These are phyloP conservation scores for Chloebia gouldiae DNA, from an alignment of 2,113 vertebrate species.

Conservation along the genomic window DNA sequence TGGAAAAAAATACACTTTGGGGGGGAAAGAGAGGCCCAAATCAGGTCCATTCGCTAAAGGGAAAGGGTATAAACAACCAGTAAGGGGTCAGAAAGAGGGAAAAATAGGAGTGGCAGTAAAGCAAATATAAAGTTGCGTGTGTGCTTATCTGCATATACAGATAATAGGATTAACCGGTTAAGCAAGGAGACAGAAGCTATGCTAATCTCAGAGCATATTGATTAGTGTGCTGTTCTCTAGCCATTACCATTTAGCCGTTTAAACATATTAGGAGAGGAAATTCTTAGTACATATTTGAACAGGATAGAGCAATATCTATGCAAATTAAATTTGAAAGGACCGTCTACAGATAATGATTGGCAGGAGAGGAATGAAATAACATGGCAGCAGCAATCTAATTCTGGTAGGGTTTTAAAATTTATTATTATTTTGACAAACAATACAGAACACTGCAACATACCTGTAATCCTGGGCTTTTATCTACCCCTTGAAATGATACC, in stretches of 20 bases:
- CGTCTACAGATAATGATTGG: neutral
- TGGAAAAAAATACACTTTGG: neutral
- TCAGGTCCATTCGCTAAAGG: neutral
- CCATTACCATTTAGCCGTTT: neutral
- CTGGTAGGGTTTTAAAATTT: neutral
- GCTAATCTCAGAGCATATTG: neutral
- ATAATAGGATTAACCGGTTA: neutral
- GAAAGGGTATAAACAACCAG: neutral
- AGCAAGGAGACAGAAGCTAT: neutral
- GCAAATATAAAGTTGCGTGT: neutral
- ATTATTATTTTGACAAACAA: neutral
- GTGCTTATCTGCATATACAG: neutral
- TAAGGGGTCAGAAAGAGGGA: neutral
- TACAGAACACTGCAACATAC: neutral
- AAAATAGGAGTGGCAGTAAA: neutral
- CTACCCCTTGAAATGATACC: neutral
- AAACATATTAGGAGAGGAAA: neutral
- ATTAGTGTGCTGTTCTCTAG: neutral
- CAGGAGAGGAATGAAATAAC: neutral
- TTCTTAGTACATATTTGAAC: neutral
- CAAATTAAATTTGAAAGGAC: neutral
- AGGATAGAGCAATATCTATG: neutral
- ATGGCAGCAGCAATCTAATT: neutral
- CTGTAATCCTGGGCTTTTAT: neutral
- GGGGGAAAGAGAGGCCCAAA: neutral